These are phyloP conservation scores for Drosophila heteroneura DNA, from an alignment of 2,888 invertebrate genomes.

Conservation along the genomic window DNA sequence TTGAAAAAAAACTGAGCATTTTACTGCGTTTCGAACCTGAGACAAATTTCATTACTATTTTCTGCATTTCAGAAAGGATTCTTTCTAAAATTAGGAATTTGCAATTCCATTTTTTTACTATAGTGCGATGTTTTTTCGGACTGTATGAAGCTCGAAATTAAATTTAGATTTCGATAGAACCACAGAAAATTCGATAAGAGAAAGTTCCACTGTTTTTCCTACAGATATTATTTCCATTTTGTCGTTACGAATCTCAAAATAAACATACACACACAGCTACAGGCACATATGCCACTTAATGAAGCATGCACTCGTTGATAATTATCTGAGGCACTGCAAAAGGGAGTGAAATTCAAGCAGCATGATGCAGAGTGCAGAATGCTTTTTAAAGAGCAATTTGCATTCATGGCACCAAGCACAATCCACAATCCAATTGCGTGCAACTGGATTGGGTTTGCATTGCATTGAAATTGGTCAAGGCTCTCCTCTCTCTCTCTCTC, in stretches of 20 bases:
- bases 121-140: no score
- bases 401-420: conserved; percentile 42
- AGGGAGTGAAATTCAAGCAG: conserved; percentile 19
- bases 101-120: background rate
- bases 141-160: background rate
- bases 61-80: background rate
- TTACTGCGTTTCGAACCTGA: no score
- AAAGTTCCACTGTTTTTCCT: background rate
- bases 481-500: conserved; percentile 18
- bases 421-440: conserved; percentile 3
- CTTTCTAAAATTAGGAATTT: background rate
- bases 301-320: conserved; percentile 54
- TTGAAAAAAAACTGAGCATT: background rate
- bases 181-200: background rate
- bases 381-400: conserved; percentile 62
- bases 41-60: background rate
- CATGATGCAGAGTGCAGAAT: conserved; percentile 51
- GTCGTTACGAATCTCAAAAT: background rate
- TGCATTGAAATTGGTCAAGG: conserved; percentile 71
- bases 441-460: conserved; percentile 50
- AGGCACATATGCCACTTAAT: conserved; percentile 40
- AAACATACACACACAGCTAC: conserved; percentile 10
- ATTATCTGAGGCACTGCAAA: conserved; percentile 65
- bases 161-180: background rate
- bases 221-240: background rate